Conservation (phyloP, 2,113 vertebrate species). For the Zootoca vivipara region DNA sequence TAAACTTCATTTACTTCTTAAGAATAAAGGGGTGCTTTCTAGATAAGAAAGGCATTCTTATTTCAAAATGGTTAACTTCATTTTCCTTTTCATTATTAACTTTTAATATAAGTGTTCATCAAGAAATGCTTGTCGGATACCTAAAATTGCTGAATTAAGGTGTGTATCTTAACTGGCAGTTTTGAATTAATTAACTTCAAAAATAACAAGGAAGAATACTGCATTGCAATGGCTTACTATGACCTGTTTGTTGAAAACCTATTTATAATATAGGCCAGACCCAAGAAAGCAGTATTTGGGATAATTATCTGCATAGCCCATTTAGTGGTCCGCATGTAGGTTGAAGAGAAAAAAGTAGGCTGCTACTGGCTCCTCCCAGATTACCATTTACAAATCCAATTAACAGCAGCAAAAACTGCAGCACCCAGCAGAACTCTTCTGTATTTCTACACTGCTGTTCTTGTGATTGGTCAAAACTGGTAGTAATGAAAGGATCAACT, state of each 20-base stretch:
- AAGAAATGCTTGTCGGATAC: not conserved
- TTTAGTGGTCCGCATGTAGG: slow-evolving; percentile 27
- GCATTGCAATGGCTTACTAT: not conserved
- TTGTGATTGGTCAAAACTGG: not conserved
- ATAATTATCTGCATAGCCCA: slow-evolving; percentile 37
- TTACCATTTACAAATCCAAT: slow-evolving; percentile 56
- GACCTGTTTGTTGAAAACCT: slow-evolving; percentile 54
- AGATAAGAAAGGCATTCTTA: no score
- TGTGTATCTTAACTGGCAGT: not conserved
- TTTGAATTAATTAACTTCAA: not conserved
- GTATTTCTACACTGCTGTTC: not conserved
- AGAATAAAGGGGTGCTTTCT: no score
- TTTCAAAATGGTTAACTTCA: not conserved
- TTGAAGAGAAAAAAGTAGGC: slow-evolving; percentile 47
- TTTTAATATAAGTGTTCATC: not conserved
- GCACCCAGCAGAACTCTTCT: slow-evolving; percentile 31
- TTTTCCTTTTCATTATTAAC: not conserved
- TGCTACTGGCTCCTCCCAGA: slow-evolving; percentile 61
- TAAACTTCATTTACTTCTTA: not conserved
- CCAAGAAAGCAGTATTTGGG: slow-evolving; percentile 48
- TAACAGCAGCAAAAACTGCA: slow-evolving; percentile 56
- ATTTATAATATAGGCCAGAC: slow-evolving; percentile 23
- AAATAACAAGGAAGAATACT: not conserved
- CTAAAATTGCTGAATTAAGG: not conserved
- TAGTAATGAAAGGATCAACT: slow-evolving; percentile 62